Percentiles rank a stretch among this genome's conserved stretches.
These are phyloP conservation scores for Seriola dumerili DNA, from an alignment of 2,113 vertebrate species.

Conservation along the genomic window DNA sequence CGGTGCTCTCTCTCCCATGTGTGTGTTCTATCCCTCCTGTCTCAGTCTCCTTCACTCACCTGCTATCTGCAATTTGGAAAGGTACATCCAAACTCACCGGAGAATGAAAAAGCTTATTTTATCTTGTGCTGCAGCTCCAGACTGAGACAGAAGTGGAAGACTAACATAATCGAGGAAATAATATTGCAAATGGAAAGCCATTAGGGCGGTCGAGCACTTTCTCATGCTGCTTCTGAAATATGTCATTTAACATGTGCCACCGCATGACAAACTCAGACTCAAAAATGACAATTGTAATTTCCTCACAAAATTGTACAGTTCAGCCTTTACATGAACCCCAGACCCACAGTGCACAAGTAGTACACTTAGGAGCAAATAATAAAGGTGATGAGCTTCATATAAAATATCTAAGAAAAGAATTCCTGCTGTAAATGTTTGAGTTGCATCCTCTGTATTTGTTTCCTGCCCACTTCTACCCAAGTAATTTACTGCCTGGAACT, in stretches of 20 bases:
- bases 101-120: constrained; percentile 66
- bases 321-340: constrained; percentile 19
- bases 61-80: constrained; percentile 74
- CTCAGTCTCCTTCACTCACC: constrained; percentile 50
- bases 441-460: constrained; percentile 3
- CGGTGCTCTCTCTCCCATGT: constrained; percentile 58
- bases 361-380: constrained; percentile 47
- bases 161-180: constrained; percentile 69
- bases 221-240: constrained; percentile 64
- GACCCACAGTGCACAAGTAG: neutral
- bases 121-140: constrained; percentile 41
- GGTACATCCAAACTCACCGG: constrained; percentile 66
- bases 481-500: neutral
- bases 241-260: constrained; percentile 54
- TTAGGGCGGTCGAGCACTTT: constrained; percentile 65
- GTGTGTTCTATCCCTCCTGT: constrained; percentile 39
- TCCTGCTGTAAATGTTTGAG: constrained; percentile 4
- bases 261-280: constrained; percentile 52
- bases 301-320: constrained; percentile 27
- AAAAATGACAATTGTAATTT: constrained; percentile 62
- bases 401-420: constrained; percentile 20
- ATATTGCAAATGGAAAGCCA: constrained; percentile 77
- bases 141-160: constrained; percentile 65
- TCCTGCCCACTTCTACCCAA: neutral
- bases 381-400: constrained; percentile 22